Conservation (phyloP, 2,797 vertebrate species). For the Epinephelus coioides region DNA sequence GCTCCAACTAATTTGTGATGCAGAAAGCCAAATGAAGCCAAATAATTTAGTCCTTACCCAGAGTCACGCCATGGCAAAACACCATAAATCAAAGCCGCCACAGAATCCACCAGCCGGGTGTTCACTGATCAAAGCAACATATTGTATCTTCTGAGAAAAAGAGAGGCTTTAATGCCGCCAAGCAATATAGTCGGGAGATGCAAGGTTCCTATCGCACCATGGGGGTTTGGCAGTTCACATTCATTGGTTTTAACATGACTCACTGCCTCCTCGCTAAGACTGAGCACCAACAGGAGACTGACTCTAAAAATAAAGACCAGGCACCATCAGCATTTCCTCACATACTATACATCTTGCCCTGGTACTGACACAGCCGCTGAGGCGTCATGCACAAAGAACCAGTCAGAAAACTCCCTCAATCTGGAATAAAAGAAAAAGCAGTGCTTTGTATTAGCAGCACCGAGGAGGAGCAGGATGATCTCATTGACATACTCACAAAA, state of each 20-base stretch:
- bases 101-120: slow-evolving; percentile 29
- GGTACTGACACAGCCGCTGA: slow-evolving; percentile 53
- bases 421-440: neutral
- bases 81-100: slow-evolving; percentile 36
- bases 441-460: slow-evolving; percentile 21
- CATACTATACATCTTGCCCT: slow-evolving; percentile 65
- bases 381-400: slow-evolving; percentile 52
- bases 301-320: slow-evolving; percentile 84
- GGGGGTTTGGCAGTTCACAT: slow-evolving; percentile 70
- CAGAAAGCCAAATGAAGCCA: slow-evolving; percentile 52
- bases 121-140: slow-evolving; percentile 47
- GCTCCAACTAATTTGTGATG: slow-evolving; percentile 58
- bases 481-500: slow-evolving; percentile 28
- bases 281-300: slow-evolving; percentile 76
- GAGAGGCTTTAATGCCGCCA: slow-evolving; percentile 19
- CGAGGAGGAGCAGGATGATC: slow-evolving; percentile 24
- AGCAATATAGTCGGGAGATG: slow-evolving; percentile 37
- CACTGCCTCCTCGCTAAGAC: slow-evolving; percentile 77
- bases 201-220: slow-evolving; percentile 41
- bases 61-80: slow-evolving; percentile 46
- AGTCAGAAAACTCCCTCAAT: slow-evolving; percentile 50
- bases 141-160: slow-evolving; percentile 35
- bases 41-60: slow-evolving; percentile 39
- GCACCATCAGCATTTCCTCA: slow-evolving; percentile 78
- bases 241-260: slow-evolving; percentile 79